phyloP scores from a whole-genome alignment of 2,113 vertebrate genomes.

The Tamias sibiricus region DNA sequence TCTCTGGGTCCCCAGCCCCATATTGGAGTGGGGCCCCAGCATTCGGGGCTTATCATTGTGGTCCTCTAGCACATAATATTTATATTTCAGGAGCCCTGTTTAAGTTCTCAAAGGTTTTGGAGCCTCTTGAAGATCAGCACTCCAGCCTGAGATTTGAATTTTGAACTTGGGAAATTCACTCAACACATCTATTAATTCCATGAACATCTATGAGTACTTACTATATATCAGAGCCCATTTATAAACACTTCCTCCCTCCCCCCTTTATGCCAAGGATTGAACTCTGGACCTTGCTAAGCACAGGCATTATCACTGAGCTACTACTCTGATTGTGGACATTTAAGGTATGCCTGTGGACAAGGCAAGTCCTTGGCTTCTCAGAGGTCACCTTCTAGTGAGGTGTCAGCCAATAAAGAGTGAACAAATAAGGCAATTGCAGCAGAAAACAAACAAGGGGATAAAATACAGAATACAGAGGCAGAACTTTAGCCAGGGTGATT shows the following conservation, averaged over 20 bases:
- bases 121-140: background rate
- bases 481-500: constrained; percentile 7
- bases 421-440: constrained; percentile 5
- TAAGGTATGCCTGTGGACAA: background rate
- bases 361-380: background rate
- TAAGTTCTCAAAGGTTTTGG: background rate
- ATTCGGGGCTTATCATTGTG: too few species aligned
- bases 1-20: background rate
- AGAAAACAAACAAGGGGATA: constrained; percentile 39
- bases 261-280: too few species aligned
- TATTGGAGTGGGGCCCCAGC: background rate
- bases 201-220: background rate
- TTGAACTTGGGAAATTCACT: constrained; percentile 2
- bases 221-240: background rate
- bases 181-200: background rate
- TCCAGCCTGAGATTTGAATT: constrained; percentile 4
- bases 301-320: too few species aligned
- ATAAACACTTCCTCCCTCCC: background rate
- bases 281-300: too few species aligned
- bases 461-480: background rate
- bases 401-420: background rate
- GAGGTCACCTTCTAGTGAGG: background rate
- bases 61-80: background rate
- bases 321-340: background rate
- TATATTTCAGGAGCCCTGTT: background rate